phyloP scores from a whole-genome alignment of 2,113 vertebrate species.

The Felis catus region F.catus_Fca126_mat1.0 CM031424.1:24727501-24728000 shows the following conservation, averaged over 20 bases:
- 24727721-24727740: neutral
- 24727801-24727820: slow-evolving; percentile 16
- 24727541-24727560: neutral
- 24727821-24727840: slow-evolving; percentile 13
- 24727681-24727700: neutral
- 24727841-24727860: slow-evolving; percentile 44
- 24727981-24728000: neutral
- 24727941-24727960: neutral
- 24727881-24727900: neutral
- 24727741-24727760: neutral
- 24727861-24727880: slow-evolving; percentile 36
- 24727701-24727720: neutral
- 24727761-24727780: neutral
- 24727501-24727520: neutral
- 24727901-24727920: slow-evolving; percentile 29
- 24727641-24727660: neutral
- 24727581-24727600: neutral
- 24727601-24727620: neutral
- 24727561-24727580: neutral
- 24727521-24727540: neutral
- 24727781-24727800: neutral
- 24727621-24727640: neutral
- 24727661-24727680: neutral
- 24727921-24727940: neutral
- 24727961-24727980: slow-evolving; percentile 1